Percentiles rank a stretch among this genome's conserved stretches.
These are phyloP conservation scores for Myotis myotis DNA, from an alignment of 2,797 vertebrate species.

Conservation along the genomic window DNA sequence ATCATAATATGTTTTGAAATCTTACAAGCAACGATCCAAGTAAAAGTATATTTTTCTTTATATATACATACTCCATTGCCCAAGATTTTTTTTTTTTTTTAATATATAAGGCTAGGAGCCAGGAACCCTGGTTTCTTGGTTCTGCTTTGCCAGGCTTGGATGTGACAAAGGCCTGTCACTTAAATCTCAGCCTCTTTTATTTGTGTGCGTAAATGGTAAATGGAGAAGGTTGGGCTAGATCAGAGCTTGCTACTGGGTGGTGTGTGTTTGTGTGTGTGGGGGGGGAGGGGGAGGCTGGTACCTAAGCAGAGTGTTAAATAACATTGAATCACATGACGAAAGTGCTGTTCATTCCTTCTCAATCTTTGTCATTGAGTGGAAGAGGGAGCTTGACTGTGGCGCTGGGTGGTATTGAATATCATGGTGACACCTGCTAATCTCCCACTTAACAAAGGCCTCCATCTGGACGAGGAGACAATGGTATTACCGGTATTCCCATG, in stretches of 20 bases:
- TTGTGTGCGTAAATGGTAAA: conserved; percentile 29
- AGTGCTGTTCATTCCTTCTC: neutral
- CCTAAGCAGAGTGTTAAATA: conserved; percentile 37
- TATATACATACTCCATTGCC: neutral
- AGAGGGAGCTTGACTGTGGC: neutral
- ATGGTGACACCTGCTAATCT: neutral
- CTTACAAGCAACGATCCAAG: conserved; percentile 37
- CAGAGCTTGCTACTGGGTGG: neutral
- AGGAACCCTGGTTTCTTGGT: neutral
- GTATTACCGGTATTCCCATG: neutral
- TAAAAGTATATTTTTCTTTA: conserved; percentile 9
- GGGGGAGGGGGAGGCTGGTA: neutral
- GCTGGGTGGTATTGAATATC: conserved; percentile 11
- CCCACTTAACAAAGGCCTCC: neutral
- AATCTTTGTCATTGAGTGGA: conserved; percentile 28
- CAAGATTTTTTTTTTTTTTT: neutral
- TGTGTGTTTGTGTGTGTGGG: no score
- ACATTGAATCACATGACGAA: neutral
- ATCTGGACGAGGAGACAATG: neutral
- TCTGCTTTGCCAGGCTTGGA: neutral
- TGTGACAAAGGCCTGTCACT: neutral
- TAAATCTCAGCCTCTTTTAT: conserved; percentile 17
- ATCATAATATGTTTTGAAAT: neutral
- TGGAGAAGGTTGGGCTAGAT: conserved; percentile 43
- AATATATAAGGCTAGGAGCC: neutral